Evolutionary conservation across 2,113 vertebrate species (phyloP), one percentile per base, ranked within the genome.

Genomic region (Ranitomeya variabilis): DNA sequence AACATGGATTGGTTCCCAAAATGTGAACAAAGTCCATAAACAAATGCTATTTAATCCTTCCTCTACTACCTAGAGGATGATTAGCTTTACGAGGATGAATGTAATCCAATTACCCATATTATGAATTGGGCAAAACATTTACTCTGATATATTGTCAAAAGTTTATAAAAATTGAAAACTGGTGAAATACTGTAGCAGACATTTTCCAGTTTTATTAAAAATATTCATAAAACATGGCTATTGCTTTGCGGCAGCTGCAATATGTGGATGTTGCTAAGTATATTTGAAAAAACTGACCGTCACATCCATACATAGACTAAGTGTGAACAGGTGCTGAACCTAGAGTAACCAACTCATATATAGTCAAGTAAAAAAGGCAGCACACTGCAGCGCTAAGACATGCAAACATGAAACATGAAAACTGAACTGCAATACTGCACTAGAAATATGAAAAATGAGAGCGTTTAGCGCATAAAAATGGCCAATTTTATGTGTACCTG

Each of bases 191-290:
- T 12, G 67, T 83, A 52, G 31, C 21, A 37, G 10, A 45, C 21
- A 31, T 23, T 57, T 80, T 12, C 31, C 54, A 83, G 62, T 83
- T 54, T 83, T 83, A 83, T 83, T 83, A 83, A 83, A 83, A 83
- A 14, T 23, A 83, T 83, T 37, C 19, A 51, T 83, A 69, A 83
- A 83, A 51, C 12, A 73, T 71, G 7, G 64, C 54, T 71, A 16
- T 69, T 21, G 62, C 66, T 69, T 7, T 52, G 26, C 76, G 55
- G 84, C 84, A 86, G 84, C 37, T 15, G 14, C 80, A 83, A 88
- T 23, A 64, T 67, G 37, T 16, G 19, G 74, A 88, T 74, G 69
- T 59, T 89, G 21, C 26, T 84, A 69, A 26, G 57, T 23, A 84
- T 16, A n/a, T n/a, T n/a, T n/a, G n/a, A n/a, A n/a, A n/a, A n/a